A percentile compares a stretch with the other conserved stretches of the same genome.
Evolutionary conservation across 2,113 vertebrate genomes (phyloP).

Genomic region (Vimba vimba): DNA sequence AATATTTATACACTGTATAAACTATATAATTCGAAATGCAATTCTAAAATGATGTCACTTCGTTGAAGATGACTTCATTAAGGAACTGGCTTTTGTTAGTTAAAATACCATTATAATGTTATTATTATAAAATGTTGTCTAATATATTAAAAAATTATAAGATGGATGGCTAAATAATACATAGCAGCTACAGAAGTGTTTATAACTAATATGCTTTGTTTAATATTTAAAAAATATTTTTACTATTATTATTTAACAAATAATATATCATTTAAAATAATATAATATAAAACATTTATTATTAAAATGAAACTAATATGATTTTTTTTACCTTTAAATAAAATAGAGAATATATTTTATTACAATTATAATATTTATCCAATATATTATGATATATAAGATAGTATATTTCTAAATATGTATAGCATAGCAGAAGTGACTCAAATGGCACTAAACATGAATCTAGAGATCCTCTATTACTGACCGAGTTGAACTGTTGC

Average conservation of each 20-base stretch:
- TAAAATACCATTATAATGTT: too few species aligned
- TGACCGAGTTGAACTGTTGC: conserved; percentile 96
- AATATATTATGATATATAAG: background rate
- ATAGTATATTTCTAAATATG: background rate
- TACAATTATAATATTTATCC: background rate
- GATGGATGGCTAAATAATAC: background rate
- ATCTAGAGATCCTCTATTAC: conserved; percentile 43
- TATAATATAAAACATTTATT: background rate
- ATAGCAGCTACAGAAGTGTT: too few species aligned
- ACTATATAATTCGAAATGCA: background rate
- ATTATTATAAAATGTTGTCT: background rate
- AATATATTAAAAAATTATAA: background rate
- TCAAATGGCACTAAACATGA: background rate
- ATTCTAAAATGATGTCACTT: background rate
- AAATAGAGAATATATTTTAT: background rate
- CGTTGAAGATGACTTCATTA: background rate
- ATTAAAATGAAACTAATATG: background rate
- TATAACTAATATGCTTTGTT: background rate
- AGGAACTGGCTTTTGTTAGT: background rate
- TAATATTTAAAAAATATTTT: background rate
- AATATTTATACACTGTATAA: background rate
- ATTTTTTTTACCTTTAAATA: background rate
- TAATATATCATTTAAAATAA: background rate
- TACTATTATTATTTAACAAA: background rate
- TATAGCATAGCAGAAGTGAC: background rate